A percentile compares a stretch with the other conserved stretches of the same genome.
These are phyloP conservation scores for Melierax canorus DNA, from an alignment of 2,113 vertebrate species.

Conservation along the genomic window DNA sequence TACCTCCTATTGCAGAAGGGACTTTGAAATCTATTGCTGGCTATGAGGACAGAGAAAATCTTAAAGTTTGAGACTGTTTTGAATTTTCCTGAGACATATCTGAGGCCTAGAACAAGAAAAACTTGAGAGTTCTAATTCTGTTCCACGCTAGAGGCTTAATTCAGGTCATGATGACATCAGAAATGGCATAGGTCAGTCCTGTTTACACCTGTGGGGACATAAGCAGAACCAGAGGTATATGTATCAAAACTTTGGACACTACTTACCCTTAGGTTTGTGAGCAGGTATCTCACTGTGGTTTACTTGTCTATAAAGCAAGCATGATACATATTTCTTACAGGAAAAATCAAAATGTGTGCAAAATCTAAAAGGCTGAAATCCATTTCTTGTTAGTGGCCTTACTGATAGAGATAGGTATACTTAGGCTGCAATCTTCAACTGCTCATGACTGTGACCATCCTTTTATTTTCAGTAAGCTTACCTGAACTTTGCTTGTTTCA, in stretches of 20 bases:
- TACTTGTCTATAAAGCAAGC: background rate
- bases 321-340: fast-evolving
- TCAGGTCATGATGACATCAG: background rate
- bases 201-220: fast-evolving
- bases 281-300: background rate
- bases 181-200: background rate
- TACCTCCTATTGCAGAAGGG: background rate
- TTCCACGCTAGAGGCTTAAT: background rate
- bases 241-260: background rate
- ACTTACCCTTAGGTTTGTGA: background rate
- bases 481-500: background rate
- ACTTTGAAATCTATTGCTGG: background rate
- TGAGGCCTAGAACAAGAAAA: background rate
- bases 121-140: background rate
- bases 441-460: background rate
- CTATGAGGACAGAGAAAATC: background rate
- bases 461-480: background rate
- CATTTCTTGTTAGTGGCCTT: background rate
- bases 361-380: background rate
- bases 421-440: background rate
- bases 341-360: background rate
- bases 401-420: background rate
- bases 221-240: background rate
- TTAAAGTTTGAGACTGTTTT: background rate
- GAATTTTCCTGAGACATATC: background rate